These are phyloP conservation scores for Drosophila repletoides DNA, from an alignment of 1,140 invertebrate species.

Conservation along the genomic window DNA sequence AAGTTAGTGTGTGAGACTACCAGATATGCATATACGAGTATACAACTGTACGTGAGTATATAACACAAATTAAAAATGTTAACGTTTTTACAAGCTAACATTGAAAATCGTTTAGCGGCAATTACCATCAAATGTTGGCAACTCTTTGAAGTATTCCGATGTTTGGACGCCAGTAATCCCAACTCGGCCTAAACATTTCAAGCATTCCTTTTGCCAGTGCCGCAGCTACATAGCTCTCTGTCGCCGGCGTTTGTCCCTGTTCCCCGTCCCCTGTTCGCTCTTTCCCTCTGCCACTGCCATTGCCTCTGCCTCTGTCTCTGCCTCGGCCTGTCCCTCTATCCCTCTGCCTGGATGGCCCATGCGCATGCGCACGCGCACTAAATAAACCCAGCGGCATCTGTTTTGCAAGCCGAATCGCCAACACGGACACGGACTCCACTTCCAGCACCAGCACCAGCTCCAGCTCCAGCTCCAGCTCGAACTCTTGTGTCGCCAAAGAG, in stretches of 20 bases:
- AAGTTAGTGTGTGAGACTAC: constrained; percentile 18
- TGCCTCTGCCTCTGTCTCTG: neutral
- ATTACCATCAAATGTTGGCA: constrained; percentile 77
- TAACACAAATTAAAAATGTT: constrained; percentile 80
- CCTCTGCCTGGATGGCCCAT: constrained; percentile 51
- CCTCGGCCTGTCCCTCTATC: constrained; percentile 8
- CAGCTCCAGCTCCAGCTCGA: neutral
- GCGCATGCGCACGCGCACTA: constrained; percentile 75
- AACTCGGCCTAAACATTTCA: constrained; percentile 76
- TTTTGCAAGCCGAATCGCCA: constrained; percentile 32
- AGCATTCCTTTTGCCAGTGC: constrained; percentile 68
- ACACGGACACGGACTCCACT: neutral
- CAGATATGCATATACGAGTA: constrained; percentile 32
- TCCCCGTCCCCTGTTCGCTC: constrained; percentile 9
- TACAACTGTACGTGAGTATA: constrained; percentile 72
- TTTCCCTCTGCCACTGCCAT: neutral
- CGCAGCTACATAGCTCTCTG: constrained; percentile 36
- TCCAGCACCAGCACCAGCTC: neutral
- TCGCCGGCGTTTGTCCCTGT: constrained; percentile 22
- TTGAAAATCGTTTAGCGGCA: constrained; percentile 80
- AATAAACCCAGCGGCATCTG: constrained; percentile 60
- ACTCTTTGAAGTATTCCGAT: constrained; percentile 70
- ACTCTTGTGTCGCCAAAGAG: constrained; percentile 36
- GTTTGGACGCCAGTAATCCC: constrained; percentile 79
- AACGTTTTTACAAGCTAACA: constrained; percentile 78